Base-by-base conservation (phyloP, 2,888 invertebrate genomes). In the Diarsia brunnea region DNA sequence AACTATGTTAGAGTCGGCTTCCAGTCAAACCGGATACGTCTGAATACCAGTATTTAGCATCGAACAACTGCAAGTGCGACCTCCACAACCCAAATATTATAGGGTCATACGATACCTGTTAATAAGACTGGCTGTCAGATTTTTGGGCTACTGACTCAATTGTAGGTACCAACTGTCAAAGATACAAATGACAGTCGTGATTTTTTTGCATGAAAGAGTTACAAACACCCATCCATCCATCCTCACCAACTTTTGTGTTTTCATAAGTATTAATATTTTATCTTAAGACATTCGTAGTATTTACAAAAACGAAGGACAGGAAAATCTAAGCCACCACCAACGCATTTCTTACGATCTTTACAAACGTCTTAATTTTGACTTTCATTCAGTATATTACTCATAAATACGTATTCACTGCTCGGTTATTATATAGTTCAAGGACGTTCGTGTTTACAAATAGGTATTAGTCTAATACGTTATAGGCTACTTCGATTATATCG, bases 371-470 rank as follows among this genome's bases (percentile, higher is more conserved):
- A 1, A 53, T 43, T 80, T 73, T 51, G 27, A 65, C 8, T 74
- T 74, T 79, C 47, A 4, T 77, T 49, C 49, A 31, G 64, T 31
- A 55, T 19, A 4, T 72, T 49, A 31, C 31, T 43, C 12, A 3
- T 24, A 24, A 7, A 71, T 58, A 14, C 71, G 49, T 68, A 49
- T 31, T 68, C 68, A 75, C 19, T 21, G 12, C n/a, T 64, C 38
- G 8, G 31, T 45, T 51, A 51, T n/a, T n/a, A 49, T 8, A 14
- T 16, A 45, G 51, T 67, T 81, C 67, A 67, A 67, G 53, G 74
- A 4, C 66, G 14, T 24, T 45, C 8, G 2, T 66, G 49, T 74
- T 67, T 74, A 80, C 43, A 49, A 67, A 67, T 55, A 38, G 12
- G 2, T 14, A 27, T 45, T 24, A 24, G 2, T 47, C 16, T 27